Evolutionary conservation across 2,797 vertebrate genomes (phyloP).

Genomic region (Chaunax sp.): DNA sequence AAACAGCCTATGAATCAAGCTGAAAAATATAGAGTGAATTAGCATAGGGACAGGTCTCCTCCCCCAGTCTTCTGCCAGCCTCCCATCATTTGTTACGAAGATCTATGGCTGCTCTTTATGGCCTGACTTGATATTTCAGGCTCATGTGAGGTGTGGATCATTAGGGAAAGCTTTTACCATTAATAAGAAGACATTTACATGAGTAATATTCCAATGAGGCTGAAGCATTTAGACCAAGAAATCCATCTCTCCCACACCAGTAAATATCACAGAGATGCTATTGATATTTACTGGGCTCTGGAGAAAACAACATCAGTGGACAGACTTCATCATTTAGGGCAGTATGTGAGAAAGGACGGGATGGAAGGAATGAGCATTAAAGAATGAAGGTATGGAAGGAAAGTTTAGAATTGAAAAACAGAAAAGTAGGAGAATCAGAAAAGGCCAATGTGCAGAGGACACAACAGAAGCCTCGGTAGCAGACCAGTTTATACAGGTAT

Average conservation of each 20-base stretch:
- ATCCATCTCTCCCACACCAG: constrained; percentile 78
- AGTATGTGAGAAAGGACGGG: constrained; percentile 23
- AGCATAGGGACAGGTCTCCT: constrained; percentile 70
- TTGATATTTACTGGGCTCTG: constrained; percentile 66
- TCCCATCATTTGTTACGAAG: constrained; percentile 81
- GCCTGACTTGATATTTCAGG: constrained; percentile 82
- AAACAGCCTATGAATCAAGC: constrained; percentile 76
- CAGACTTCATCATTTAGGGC: constrained; percentile 32
- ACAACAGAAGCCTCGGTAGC: constrained; percentile 17
- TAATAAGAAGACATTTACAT: constrained; percentile 82
- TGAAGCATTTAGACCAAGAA: constrained; percentile 73
- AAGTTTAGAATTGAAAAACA: constrained; percentile 2
- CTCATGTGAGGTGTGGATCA: constrained; percentile 81
- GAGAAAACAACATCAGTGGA: constrained; percentile 46
- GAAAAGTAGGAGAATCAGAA: neutral
- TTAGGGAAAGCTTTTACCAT: constrained; percentile 84
- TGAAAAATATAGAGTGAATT: constrained; percentile 75
- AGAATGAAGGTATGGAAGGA: neutral
- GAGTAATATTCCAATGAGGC: constrained; percentile 80
- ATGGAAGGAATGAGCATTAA: constrained; percentile 2
- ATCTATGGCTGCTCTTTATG: constrained; percentile 79
- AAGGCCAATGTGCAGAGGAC: neutral
- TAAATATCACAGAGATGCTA: constrained; percentile 76
- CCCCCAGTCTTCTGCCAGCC: constrained; percentile 63
- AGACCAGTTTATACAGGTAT: constrained; percentile 8